These are phyloP conservation scores for Cephus pulcher DNA, from an alignment of 2,888 invertebrate species.

Conservation along the genomic window DNA sequence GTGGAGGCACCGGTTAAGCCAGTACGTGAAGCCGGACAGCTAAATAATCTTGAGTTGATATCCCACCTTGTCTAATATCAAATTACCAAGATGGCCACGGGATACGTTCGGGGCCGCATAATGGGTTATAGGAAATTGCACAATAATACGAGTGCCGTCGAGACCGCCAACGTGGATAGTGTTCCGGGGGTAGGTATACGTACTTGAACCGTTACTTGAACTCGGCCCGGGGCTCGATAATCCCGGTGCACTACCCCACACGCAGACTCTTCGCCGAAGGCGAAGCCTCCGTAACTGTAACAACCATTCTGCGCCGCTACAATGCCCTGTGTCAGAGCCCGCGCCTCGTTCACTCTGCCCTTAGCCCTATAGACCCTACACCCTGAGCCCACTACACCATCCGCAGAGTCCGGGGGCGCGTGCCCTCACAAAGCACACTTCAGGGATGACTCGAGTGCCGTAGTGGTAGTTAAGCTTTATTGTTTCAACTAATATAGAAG, in stretches of 20 bases:
- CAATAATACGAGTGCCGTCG: conserved; percentile 6
- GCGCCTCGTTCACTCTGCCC: conserved; percentile 23
- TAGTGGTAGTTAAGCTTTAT: conserved; percentile 55
- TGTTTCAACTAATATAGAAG: conserved; percentile 50
- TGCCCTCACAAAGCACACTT: conserved; percentile 63
- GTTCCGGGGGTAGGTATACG: conserved; percentile 8
- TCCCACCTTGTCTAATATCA: conserved; percentile 4
- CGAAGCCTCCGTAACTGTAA: conserved; percentile 41
- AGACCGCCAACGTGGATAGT: conserved; percentile 10
- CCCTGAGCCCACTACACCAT: conserved; percentile 7
- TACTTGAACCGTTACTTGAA: conserved; percentile 26
- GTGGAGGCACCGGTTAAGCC: not conserved
- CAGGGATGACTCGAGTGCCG: conserved; percentile 59
- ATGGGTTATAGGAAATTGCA: conserved; percentile 5
- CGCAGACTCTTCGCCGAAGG: not conserved
- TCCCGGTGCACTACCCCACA: conserved; percentile 4
- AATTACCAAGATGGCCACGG: conserved; percentile 1
- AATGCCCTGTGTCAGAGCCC: conserved; percentile 39
- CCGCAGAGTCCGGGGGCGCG: conserved; percentile 48
- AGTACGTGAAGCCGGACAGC: not conserved
- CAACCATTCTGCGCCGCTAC: conserved; percentile 42
- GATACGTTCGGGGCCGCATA: conserved; percentile 5
- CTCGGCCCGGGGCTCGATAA: conserved; percentile 21
- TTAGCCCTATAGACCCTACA: conserved; percentile 11
- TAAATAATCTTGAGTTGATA: not conserved